phyloP scores from a whole-genome alignment of 2,113 vertebrate genomes.

The Boulengeromyrus knoepffleri region DNA sequence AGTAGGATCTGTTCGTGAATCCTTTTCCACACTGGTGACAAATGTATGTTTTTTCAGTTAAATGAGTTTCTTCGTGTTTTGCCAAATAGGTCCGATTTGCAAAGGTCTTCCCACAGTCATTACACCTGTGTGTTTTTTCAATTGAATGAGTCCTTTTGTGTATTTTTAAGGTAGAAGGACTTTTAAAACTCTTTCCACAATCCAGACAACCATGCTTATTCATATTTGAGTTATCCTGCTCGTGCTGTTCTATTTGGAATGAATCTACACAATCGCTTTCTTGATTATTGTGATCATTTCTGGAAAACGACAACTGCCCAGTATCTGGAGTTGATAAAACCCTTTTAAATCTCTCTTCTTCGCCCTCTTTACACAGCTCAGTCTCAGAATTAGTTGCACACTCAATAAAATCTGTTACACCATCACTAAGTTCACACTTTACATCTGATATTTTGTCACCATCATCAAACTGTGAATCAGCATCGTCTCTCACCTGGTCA shows the following conservation, averaged over 20 bases:
- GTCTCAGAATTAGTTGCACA: background rate
- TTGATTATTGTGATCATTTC: background rate
- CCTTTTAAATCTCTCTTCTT: background rate
- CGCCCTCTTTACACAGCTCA: background rate
- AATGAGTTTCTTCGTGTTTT: background rate
- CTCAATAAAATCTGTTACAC: background rate
- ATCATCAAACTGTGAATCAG: background rate
- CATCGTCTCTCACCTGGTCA: background rate
- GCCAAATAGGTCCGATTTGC: background rate
- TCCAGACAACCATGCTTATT: background rate
- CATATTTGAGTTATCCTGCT: background rate
- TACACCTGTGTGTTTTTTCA: background rate
- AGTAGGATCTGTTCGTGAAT: background rate
- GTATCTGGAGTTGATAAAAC: background rate
- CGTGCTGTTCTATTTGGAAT: background rate
- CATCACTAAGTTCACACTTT: background rate
- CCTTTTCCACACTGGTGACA: background rate
- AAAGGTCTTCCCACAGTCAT: background rate
- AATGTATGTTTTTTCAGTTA: background rate
- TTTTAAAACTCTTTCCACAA: background rate
- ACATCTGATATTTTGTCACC: background rate
- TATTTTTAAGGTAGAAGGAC: background rate
- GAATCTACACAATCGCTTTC: background rate
- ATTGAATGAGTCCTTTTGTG: background rate
- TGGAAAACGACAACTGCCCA: background rate